These are phyloP conservation scores for Pempheris klunzingeri DNA, from an alignment of 2,797 vertebrate genomes.

Conservation along the genomic window DNA sequence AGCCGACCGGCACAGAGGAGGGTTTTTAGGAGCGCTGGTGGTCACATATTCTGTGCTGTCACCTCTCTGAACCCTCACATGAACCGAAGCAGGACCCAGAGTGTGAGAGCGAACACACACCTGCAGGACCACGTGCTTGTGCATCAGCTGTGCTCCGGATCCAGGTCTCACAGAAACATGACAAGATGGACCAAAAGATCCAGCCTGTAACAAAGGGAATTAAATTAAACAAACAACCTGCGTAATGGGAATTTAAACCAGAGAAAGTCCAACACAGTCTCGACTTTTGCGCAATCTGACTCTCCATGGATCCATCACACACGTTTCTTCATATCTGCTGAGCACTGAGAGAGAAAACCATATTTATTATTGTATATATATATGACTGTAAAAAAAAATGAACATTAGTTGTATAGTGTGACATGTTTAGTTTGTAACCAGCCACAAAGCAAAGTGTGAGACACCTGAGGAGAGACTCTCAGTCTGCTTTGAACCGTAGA, in stretches of 20 bases:
- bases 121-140: neutral
- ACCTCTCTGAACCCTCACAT: slow-evolving; percentile 1
- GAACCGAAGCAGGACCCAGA: neutral
- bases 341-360: slow-evolving; percentile 44
- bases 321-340: slow-evolving; percentile 27
- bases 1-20: slow-evolving; percentile 26
- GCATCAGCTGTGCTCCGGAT: slow-evolving; percentile 11
- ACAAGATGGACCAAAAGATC: slow-evolving; percentile 10
- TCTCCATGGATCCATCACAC: slow-evolving; percentile 14
- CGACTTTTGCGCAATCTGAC: slow-evolving; percentile 9
- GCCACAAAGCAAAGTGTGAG: slow-evolving; percentile 27
- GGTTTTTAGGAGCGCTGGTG: neutral
- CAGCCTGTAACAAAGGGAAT: slow-evolving; percentile 10
- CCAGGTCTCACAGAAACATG: slow-evolving; percentile 11
- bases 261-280: neutral
- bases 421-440: slow-evolving; percentile 49
- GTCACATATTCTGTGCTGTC: neutral
- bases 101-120: neutral
- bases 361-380: slow-evolving; percentile 80
- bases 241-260: neutral
- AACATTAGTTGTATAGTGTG: slow-evolving; percentile 38
- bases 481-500: slow-evolving; percentile 33
- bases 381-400: slow-evolving; percentile 58
- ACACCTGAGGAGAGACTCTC: slow-evolving; percentile 30
- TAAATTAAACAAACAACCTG: neutral